Percentiles rank a stretch among this genome's conserved stretches.
Evolutionary conservation across 2,113 vertebrate genomes (phyloP).

Genomic region (Dinomys branickii): DNA sequence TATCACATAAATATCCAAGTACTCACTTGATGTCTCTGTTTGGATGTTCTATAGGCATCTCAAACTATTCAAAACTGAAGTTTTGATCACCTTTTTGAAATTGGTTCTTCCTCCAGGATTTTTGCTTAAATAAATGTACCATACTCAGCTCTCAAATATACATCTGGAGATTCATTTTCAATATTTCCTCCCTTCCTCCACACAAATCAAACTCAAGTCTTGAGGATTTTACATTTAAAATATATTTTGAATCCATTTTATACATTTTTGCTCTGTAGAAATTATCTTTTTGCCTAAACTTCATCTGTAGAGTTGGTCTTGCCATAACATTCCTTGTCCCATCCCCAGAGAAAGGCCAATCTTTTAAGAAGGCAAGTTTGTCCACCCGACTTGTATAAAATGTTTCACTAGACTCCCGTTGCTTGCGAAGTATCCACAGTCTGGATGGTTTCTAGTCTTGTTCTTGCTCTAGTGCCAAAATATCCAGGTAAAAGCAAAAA

Average conservation of each 20-base stretch:
- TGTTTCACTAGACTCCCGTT: background rate
- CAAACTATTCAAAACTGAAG: background rate
- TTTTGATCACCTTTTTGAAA: background rate
- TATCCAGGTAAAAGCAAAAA: background rate
- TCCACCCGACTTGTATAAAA: background rate
- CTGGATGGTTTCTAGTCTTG: background rate
- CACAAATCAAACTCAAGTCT: background rate
- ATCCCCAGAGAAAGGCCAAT: background rate
- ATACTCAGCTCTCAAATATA: background rate
- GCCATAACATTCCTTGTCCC: background rate
- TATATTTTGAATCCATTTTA: background rate
- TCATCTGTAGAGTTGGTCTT: background rate
- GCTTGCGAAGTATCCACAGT: background rate
- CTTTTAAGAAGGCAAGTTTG: background rate
- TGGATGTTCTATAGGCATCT: background rate
- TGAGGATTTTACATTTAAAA: constrained; percentile 21
- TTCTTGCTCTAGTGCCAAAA: background rate
- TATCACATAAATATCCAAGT: background rate
- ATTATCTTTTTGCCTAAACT: background rate
- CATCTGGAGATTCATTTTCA: background rate
- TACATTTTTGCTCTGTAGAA: background rate
- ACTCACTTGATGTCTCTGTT: background rate
- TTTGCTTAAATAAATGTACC: background rate
- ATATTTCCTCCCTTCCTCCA: background rate
- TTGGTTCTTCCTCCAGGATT: background rate